Conservation (phyloP, 2,888 invertebrate species). For the Noctua pronuba region DNA sequence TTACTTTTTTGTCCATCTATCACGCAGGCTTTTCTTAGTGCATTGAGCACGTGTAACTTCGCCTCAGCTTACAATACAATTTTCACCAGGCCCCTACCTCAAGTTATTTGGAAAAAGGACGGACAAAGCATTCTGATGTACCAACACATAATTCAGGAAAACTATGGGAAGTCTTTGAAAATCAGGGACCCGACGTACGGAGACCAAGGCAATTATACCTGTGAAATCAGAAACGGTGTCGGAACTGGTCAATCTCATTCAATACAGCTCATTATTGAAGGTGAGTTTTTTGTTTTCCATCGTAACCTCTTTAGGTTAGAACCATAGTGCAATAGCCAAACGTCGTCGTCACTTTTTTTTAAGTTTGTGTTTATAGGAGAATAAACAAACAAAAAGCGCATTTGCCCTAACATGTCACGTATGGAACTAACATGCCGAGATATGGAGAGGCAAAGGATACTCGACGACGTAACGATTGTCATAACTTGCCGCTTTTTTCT, state of each 20-base stretch:
- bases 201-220: slow-evolving; percentile 98
- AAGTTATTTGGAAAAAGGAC: slow-evolving; percentile 97
- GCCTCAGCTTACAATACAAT: background rate
- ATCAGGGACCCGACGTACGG: slow-evolving; percentile 96
- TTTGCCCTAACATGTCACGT: too few species aligned
- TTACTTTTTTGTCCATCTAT: background rate
- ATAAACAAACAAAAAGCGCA: too few species aligned
- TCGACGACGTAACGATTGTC: too few species aligned
- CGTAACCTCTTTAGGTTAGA: too few species aligned
- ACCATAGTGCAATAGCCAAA: too few species aligned
- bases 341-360: too few species aligned
- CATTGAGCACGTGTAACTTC: too few species aligned
- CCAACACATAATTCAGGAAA: slow-evolving; percentile 95
- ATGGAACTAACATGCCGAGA: too few species aligned
- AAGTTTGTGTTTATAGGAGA: too few species aligned
- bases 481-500: too few species aligned
- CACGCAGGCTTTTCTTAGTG: background rate
- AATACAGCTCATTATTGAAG: slow-evolving; percentile 94
- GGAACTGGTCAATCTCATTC: slow-evolving; percentile 96
- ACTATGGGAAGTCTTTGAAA: slow-evolving; percentile 98
- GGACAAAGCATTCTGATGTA: slow-evolving; percentile 91
- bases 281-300: slow-evolving; percentile 78
- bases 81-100: slow-evolving; percentile 94
- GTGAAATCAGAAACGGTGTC: slow-evolving; percentile 97
- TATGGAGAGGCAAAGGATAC: too few species aligned